Base-by-base conservation (phyloP, 2,113 vertebrate genomes). In the Pomatostomus ruficeps region DNA sequence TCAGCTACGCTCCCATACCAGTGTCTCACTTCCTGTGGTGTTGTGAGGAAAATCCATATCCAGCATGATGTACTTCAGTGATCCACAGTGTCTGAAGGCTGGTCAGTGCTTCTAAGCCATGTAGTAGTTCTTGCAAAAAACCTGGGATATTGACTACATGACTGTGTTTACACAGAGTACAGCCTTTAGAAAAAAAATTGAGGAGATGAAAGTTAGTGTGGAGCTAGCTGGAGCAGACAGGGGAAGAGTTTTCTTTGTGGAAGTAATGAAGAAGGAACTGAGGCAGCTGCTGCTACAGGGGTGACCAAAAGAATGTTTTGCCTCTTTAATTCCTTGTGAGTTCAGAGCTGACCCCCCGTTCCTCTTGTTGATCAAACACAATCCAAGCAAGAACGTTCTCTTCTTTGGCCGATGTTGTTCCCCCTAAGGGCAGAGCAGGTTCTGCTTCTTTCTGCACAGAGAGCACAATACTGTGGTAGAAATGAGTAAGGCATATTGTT, bases 341-440 rank as follows among this genome's bases (percentile, higher is more conserved):
- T 98, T 98, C 77, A 57, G 28, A 11, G 98, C 97, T 17, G 88
- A 98, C 79, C 98, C 98, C 40, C 98, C 97, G 5, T 98, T 99
- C 97, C 73, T 99, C 31, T 98, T 98, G n/a, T 46, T 54, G 48
- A n/a, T 29, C 48, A 54, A 62, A 62, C 11, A 55, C 20, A 54
- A 46, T 48, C 95, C 67, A 12, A 93, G 94, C 36, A 73, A 49
- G 20, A 98, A 63, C 22, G 9, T 98, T 43, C 97, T 98, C 49
- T 98, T 98, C 73, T 96, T 97, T 4, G 98, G 98, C 10, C 57
- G 71, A 72, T 93, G 95, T 89, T 95, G 95, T 73, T 96, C 96
- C 23, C 98, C 97, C 6, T 93, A 93, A 68, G 16, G 29, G 7
- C 20, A 55, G 43, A 68, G 22, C 15, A 40, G 15, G 12, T 68